Base-by-base conservation (phyloP, 2,888 invertebrate genomes). In the Lapara coniferarum region DNA sequence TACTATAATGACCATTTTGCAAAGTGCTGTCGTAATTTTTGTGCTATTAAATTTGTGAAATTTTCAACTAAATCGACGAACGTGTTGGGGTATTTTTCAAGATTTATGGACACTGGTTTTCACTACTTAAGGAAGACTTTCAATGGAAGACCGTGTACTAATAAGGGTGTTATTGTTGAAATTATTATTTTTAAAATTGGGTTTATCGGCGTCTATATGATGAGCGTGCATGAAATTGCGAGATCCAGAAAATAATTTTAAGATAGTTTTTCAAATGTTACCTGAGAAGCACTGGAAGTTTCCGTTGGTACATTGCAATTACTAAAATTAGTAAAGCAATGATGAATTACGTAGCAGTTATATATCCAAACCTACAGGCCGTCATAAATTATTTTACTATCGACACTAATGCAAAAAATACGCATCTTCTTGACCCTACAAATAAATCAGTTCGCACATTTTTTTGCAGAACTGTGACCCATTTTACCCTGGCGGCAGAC, bases 401-500 rank as follows among this genome's bases (percentile, higher is more conserved):
- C 8, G 5, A 37, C 37, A 5, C 8, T 37, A 37, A 1, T 37
- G 8, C 37, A 37, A 37, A 37, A 8, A 37, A 37, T 37, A 7
- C 37, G 37, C 37, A 37, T 37, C 5, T 37, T 55, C 55, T 37
- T 67, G 67, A 44, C 46, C 44, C 2, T 67, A 19, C 46, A 69
- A 69, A 59, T 46, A 44, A 10, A 5, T 12, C 44, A 59, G 46
- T 44, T 44, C 44, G n/a, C 46, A 16, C 4, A 49, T 19, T 13
- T 72, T 66, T 73, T 74, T 78, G 73, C 71, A 80, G 81, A 77
- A 79, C 81, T 82, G 76, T 80, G 84, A 81, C 85, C 87, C 81
- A 85, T 86, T 85, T 86, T 80, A 77, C 81, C 76, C 81, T 80
- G 77, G 82, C 84, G 82, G 83, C 82, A 80, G 72, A 77, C 85